Base-by-base conservation (phyloP, 2,113 vertebrate genomes). In the Pyxicephalus adspersus region DNA sequence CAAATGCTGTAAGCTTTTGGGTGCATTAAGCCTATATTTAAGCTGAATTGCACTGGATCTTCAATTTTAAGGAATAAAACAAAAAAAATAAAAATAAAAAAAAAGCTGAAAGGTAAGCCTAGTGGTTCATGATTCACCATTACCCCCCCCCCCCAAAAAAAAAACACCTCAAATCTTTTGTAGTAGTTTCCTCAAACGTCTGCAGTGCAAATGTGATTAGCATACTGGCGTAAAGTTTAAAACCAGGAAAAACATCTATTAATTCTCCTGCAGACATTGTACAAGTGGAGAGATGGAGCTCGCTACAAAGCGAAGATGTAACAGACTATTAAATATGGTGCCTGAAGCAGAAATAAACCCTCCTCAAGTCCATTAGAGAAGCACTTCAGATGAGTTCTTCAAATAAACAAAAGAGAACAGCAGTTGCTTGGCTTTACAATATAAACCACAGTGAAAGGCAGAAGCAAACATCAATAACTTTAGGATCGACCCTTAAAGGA, bases 311-410 rank as follows among this genome's bases (percentile, higher is more conserved):
- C 26, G 20, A 26, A 55, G 60, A 31, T 74, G 70, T 74, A 81
- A 65, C 79, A 81, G 79, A 54, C 79, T 72, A 80, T 80, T 81
- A 74, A 51, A 51, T 81, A 65, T 34, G 57, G 22, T 28, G 79
- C 79, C 79, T 57, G 7, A 17, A 73, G 78, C 78, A 54, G 31
- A 64, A 74, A 25, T 9, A 26, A 66, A 31, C 22, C 52, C 54
- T 54, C 26, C 64, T 4, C 1, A 58, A 15, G 79, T 74, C 68
- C 79, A 81, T 74, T 81, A 74, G 64, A 54, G 70, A 81, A 71
- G 50, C 8, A 54, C 78, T 71, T 64, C 57, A 70, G 78, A 71
- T 45, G 63, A 57, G 60, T 65, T 65, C 28, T 58, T 22, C 25
- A 55, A 65, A 61, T 65, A 81, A 81, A 64, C 60, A 52, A 58